Base-by-base conservation (phyloP, 2,113 vertebrate species). In the Hemibagrus wyckioides region DNA sequence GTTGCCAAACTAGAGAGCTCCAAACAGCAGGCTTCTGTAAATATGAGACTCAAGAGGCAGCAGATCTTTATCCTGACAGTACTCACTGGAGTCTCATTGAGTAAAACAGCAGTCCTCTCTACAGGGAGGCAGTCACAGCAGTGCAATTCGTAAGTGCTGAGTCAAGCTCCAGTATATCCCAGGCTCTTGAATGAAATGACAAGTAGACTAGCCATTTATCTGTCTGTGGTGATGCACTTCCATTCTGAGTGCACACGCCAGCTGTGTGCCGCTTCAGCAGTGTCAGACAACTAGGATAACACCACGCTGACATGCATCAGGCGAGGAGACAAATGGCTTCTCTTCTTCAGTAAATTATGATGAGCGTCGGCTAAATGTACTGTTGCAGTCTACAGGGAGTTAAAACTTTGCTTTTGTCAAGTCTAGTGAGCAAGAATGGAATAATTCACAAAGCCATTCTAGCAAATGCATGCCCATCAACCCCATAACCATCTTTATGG, bases 121-220 rank as follows among this genome's bases (percentile, higher is more conserved):
- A 88, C 6, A 89, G 88, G 90, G 88, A 89, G 88, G 23, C 76
- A 86, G 85, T 50, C 88, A 89, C 88, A 88, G 90, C 91, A 91
- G 90, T 44, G 75, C 44, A 44, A n/a, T 33, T 48, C 56, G 69
- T 79, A 90, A 93, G 91, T 91, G 94, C 95, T 95, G 95, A 95
- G 88, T 95, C 93, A 95, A 92, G 89, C 73, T 84, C 85, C 85
- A 85, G 57, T 50, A 89, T 90, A 91, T 92, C 89, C 83, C 84
- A 17, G 87, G 80, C 91, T 92, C 90, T 76, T 90, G 93, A 93
- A 94, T 93, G 91, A 94, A 88, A 92, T 90, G 84, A 89, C 69
- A 73, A 83, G 87, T 88, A 90, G 84, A 73, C 61, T 84, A 89
- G 89, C 91, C 92, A 94, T 96, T 94, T 92, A 92, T 96, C 94